Percentiles rank a stretch among this genome's conserved stretches.
Conservation (phyloP, 2,888 invertebrate species). For the Dynastes hyllus region DNA sequence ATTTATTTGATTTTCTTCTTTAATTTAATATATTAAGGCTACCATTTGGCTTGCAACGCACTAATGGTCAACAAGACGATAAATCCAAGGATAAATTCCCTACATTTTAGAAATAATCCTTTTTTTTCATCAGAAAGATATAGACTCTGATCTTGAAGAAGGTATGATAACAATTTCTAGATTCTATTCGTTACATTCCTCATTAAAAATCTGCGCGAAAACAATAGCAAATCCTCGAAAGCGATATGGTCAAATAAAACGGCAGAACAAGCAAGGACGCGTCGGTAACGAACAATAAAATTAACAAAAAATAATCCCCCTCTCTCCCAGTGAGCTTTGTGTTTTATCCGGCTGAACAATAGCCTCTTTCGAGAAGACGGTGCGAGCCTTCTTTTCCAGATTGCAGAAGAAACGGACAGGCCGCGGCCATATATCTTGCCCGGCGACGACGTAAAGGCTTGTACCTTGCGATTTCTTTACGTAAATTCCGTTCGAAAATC, state of each 20-base stretch:
- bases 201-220: too few species aligned
- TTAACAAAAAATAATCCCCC: conserved; percentile 4
- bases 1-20: too few species aligned
- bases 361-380: conserved; percentile 44
- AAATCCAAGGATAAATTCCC: too few species aligned
- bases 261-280: conserved; percentile 8
- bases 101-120: too few species aligned
- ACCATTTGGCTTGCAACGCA: too few species aligned
- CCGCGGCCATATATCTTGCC: conserved; percentile 55
- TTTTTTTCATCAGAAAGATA: too few species aligned
- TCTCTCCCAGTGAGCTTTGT: neutral
- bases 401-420: conserved; percentile 51
- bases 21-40: too few species aligned
- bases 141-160: too few species aligned
- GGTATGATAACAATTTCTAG: too few species aligned
- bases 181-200: too few species aligned
- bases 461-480: conserved; percentile 54
- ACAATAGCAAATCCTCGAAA: too few species aligned
- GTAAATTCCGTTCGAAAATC: conserved; percentile 61
- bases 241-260: conserved; percentile 8
- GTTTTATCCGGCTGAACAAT: conserved; percentile 49
- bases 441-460: conserved; percentile 52
- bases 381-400: conserved; percentile 48
- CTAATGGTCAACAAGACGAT: too few species aligned
- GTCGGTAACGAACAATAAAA: conserved; percentile 10